Conservation (phyloP, 30 jellyfish, hydroid and myxozoan genomes). For the Aurelia aurita region DNA sequence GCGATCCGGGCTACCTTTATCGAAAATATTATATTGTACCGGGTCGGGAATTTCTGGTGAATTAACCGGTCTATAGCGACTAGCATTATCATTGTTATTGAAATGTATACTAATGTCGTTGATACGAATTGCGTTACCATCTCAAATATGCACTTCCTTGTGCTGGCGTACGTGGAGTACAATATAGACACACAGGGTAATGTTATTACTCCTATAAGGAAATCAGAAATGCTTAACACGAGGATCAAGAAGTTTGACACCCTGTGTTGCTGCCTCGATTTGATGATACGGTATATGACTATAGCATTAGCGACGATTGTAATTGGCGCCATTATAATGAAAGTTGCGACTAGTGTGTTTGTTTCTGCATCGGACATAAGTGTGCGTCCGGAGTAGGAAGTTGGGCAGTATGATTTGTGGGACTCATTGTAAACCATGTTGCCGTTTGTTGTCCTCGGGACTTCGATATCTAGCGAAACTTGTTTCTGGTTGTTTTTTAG, state of each 20-base stretch:
- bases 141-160: conserved; percentile 33
- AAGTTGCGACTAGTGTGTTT: not conserved
- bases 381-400: conserved; percentile 39
- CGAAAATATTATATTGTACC: conserved; percentile 6
- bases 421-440: not conserved
- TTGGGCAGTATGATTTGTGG: conserved; percentile 11
- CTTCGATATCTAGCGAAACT: not conserved
- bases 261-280: conserved; percentile 16
- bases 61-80: conserved; percentile 50
- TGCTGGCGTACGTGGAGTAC: conserved; percentile 24
- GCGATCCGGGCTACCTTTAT: conserved; percentile 11
- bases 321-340: conserved; percentile 25
- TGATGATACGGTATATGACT: conserved; percentile 34
- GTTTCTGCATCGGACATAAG: not conserved
- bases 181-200: conserved; percentile 21
- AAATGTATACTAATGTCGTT: conserved; percentile 30
- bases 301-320: conserved; percentile 31
- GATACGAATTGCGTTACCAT: conserved; percentile 52
- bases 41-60: conserved; percentile 50
- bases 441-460: not conserved
- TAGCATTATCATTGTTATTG: conserved; percentile 49
- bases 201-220: conserved; percentile 28
- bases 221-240: conserved; percentile 30
- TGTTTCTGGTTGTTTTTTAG: not conserved
- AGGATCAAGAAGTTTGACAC: conserved; percentile 47